Base-by-base conservation (phyloP, 2,888 invertebrate genomes). In the Cerastis leucographa region DNA sequence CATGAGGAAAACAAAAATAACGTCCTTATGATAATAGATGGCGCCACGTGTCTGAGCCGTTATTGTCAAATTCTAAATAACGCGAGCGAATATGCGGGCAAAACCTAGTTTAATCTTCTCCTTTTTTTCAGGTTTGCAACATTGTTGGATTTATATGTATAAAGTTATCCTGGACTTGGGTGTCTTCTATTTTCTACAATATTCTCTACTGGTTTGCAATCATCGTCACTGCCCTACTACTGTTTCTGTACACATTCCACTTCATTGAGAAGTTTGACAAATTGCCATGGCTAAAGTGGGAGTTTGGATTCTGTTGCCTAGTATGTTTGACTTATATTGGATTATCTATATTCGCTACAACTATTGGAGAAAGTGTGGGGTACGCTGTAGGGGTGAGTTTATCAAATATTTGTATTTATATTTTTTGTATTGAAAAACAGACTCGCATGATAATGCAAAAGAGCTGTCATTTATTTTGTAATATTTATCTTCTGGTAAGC, bases 281-380 rank as follows among this genome's bases (percentile, higher is more conserved):
- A 89, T 97, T 98, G 90, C 99, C 99, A 0, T 99, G 99, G 99
- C 95, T 98, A 59, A 98, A 98, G 93, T 97, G 98, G 86, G 99
- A 99, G 95, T 97, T 98, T 87, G 95, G 97, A 70, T 99, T 97
- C 94, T 98, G 98, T 90, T 96, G 96, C 0, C 81, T 97, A 0
- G 98, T 98, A 97, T 95, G 97, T 0, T 91, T 98, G 25, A 97
- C 98, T 44, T 99, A 98, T 90, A 96, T 99, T 68, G 97, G 98
- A 70, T 98, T 98, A 25, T 97, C 98, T 0, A 97, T 98, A 83
- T 97, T 98, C 78, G 98, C 98, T 8, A 97, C 97, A 3, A 97
- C 97, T 0, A 96, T 97, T 68, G 97, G 96, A 0, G 97, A 97
- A 81, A 97, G 97, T 87, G 93, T 91, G 25, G 98, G 97, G 85